Percentiles rank a stretch among this genome's conserved stretches.
Conservation (phyloP, 2,888 invertebrate genomes). For the Autographa gamma region DNA sequence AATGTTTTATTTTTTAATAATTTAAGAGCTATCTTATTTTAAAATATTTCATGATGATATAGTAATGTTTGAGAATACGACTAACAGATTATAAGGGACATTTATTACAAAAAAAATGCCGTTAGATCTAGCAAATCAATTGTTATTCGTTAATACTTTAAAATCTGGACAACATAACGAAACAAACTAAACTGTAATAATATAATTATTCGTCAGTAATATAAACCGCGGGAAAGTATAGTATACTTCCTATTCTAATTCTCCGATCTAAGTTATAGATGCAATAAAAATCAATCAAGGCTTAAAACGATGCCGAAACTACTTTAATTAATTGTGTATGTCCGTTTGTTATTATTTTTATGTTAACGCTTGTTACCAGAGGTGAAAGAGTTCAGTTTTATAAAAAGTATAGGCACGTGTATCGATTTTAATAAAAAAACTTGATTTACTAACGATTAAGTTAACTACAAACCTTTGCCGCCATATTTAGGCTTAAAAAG, state of each 20-base stretch:
- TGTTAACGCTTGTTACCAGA: conserved; percentile 42
- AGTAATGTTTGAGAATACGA: too few relatives aligned
- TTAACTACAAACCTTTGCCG: not conserved
- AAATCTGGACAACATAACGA: too few relatives aligned
- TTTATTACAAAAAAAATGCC: too few relatives aligned
- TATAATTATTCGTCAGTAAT: conserved; percentile 13
- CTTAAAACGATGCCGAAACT: conserved; percentile 46
- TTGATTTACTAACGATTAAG: not conserved
- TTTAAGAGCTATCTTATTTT: too few relatives aligned
- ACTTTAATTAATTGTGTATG: conserved; percentile 50
- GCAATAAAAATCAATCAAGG: conserved; percentile 61
- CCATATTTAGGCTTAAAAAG: not conserved
- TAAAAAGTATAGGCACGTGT: not conserved
- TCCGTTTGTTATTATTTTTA: conserved; percentile 22
- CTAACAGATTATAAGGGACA: too few relatives aligned
- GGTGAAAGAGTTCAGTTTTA: not conserved
- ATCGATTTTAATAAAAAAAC: not conserved
- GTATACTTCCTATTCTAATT: conserved; percentile 24
- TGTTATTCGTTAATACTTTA: too few relatives aligned
- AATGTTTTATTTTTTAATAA: too few relatives aligned
- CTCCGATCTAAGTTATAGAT: conserved; percentile 33
- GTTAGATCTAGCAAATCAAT: too few relatives aligned
- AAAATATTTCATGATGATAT: too few relatives aligned
- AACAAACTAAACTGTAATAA: not conserved
- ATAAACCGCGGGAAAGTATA: conserved; percentile 21